phyloP scores from a whole-genome alignment of 2,888 invertebrate species.

The Agriopis aurantiaria region DNA sequence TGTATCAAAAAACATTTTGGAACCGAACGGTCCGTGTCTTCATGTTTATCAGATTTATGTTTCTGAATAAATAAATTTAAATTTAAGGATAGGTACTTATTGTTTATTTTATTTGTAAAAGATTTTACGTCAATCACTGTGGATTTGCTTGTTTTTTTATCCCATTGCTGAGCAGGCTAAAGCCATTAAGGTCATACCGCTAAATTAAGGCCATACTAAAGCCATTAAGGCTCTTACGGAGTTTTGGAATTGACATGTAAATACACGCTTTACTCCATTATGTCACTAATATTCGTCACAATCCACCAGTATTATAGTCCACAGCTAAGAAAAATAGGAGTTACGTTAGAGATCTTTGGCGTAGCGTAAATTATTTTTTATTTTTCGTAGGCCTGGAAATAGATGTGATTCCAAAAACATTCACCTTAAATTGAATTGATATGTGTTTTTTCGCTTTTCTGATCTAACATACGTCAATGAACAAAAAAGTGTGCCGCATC shows the following conservation, averaged over 20 bases:
- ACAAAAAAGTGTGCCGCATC: constrained; percentile 28
- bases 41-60: constrained; percentile 39
- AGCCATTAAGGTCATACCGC: too few relatives aligned
- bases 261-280: too few relatives aligned
- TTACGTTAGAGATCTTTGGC: too few relatives aligned
- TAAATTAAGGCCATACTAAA: too few relatives aligned
- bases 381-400: constrained; percentile 1
- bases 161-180: too few relatives aligned
- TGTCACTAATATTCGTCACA: too few relatives aligned
- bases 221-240: too few relatives aligned
- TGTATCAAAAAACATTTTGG: constrained; percentile 42
- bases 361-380: background rate
- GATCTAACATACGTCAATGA: constrained; percentile 24
- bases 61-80: constrained; percentile 28
- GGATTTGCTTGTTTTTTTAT: background rate
- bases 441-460: constrained; percentile 4
- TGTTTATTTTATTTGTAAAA: constrained; percentile 16
- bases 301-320: too few relatives aligned
- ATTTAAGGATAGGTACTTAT: constrained; percentile 20
- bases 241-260: too few relatives aligned
- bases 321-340: too few relatives aligned
- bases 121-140: background rate
- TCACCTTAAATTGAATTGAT: constrained; percentile 1
- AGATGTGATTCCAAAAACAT: constrained; percentile 9
- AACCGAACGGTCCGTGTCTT: constrained; percentile 45